Evolutionary conservation across 1,140 invertebrate genomes (phyloP).

Genomic region (Drosophila chauvacae): DNA sequence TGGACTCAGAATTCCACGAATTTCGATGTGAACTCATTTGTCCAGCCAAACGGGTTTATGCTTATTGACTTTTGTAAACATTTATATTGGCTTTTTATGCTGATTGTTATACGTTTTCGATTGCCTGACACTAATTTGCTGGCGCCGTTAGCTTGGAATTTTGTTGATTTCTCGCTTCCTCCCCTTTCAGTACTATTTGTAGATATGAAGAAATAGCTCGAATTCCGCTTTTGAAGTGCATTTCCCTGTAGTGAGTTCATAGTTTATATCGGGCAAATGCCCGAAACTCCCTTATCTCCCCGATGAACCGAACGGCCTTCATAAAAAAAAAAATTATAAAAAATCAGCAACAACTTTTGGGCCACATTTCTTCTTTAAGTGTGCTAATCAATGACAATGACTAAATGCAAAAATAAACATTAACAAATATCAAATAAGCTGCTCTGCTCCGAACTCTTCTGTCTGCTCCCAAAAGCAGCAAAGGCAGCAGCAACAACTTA

Average conservation of each 20-base stretch:
- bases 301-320: conserved; percentile 43
- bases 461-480: conserved; percentile 23
- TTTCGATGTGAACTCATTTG: conserved; percentile 61
- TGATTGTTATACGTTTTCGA: conserved; percentile 48
- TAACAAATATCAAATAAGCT: conserved; percentile 73
- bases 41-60: conserved; percentile 60
- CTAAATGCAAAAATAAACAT: conserved; percentile 81
- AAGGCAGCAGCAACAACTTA: conserved; percentile 56
- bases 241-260: conserved; percentile 34
- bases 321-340: conserved; percentile 8
- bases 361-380: conserved; percentile 45
- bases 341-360: neutral
- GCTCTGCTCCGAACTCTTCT: conserved; percentile 39
- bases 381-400: conserved; percentile 72
- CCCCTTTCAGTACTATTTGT: conserved; percentile 1
- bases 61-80: conserved; percentile 47
- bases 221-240: conserved; percentile 25
- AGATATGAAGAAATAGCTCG: conserved; percentile 21
- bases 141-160: conserved; percentile 47
- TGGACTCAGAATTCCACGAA: conserved; percentile 62
- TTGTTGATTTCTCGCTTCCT: conserved; percentile 1
- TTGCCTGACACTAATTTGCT: conserved; percentile 50
- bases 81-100: conserved; percentile 62
- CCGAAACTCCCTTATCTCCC: conserved; percentile 17
- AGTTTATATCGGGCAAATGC: conserved; percentile 33